Conservation (phyloP, 1,140 invertebrate species). For the Drosophila leontia region DNA sequence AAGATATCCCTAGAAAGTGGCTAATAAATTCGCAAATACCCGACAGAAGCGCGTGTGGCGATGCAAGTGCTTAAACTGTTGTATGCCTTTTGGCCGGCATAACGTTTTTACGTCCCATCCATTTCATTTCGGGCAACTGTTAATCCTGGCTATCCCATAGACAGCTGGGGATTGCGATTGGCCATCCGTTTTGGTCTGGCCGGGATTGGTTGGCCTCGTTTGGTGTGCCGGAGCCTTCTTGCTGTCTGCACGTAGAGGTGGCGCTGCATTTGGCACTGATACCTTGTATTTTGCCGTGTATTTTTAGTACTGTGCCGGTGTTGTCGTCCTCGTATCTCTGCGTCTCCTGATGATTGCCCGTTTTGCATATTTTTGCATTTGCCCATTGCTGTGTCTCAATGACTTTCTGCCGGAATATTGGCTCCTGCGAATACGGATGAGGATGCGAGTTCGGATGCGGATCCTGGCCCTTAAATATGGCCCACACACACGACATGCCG, state of each 20-base stretch:
- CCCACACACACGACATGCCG: constrained; percentile 43
- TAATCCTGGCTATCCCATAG: constrained; percentile 62
- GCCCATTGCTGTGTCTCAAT: constrained; percentile 52
- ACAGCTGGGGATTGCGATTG: constrained; percentile 67
- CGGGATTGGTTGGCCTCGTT: constrained; percentile 7
- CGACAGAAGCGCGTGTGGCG: constrained; percentile 11
- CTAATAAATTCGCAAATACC: constrained; percentile 18
- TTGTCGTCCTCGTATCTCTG: constrained; percentile 13
- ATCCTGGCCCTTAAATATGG: constrained; percentile 38
- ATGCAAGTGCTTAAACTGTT: constrained; percentile 63
- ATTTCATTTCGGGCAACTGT: constrained; percentile 71
- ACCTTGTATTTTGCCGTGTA: constrained; percentile 34
- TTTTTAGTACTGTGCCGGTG: constrained; percentile 7
- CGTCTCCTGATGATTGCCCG: constrained; percentile 67
- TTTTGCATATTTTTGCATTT: constrained; percentile 83
- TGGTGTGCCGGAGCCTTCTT: constrained; percentile 43
- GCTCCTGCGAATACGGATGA: constrained; percentile 12
- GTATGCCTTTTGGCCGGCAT: constrained; percentile 45
- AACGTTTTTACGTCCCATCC: constrained; percentile 57
- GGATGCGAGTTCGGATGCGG: not conserved
- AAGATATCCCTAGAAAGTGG: not conserved
- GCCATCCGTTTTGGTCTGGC: constrained; percentile 22
- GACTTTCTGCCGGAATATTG: constrained; percentile 57
- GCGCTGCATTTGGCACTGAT: constrained; percentile 38
- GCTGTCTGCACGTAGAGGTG: constrained; percentile 55